A percentile compares a stretch with the other conserved stretches of the same genome.
Evolutionary conservation across 2,888 invertebrate species (phyloP).

Genomic region (Frankliniella fusca): DNA sequence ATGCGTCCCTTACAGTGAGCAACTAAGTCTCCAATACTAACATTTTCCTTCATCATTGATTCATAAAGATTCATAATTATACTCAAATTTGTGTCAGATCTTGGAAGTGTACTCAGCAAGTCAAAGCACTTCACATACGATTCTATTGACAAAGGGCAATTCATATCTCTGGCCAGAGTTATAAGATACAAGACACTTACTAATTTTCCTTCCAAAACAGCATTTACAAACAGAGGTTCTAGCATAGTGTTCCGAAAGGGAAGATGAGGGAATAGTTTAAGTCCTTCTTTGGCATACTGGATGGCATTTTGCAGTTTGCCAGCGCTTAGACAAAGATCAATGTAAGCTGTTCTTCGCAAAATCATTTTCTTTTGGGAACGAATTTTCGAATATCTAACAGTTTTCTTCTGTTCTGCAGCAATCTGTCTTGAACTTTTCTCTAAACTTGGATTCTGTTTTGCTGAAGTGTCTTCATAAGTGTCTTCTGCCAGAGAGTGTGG

Average conservation of each 20-base stretch:
- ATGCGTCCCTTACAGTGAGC: not conserved
- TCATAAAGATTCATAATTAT: not conserved
- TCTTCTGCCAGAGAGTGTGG: not conserved
- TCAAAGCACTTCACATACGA: not conserved
- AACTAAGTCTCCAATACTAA: not conserved
- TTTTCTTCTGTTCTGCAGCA: no score
- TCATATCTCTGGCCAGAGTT: not conserved
- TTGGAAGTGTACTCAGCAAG: not conserved
- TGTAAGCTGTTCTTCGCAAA: not conserved
- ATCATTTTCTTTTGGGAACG: not conserved
- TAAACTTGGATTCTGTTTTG: not conserved
- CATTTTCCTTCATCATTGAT: not conserved
- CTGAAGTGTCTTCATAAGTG: not conserved
- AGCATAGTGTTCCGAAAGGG: not conserved
- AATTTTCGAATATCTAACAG: not conserved
- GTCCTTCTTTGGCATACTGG: not conserved
- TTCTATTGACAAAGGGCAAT: not conserved
- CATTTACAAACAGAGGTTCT: not conserved
- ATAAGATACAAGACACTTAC: not conserved
- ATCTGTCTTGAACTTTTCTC: not conserved
- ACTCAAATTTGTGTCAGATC: not conserved
- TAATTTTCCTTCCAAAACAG: not conserved
- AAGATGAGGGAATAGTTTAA: not conserved
- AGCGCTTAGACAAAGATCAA: not conserved
- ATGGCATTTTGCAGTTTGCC: not conserved